These are phyloP conservation scores for Plectrocnemia conspersa DNA, from an alignment of 1,140 invertebrate genomes.

Conservation along the genomic window DNA sequence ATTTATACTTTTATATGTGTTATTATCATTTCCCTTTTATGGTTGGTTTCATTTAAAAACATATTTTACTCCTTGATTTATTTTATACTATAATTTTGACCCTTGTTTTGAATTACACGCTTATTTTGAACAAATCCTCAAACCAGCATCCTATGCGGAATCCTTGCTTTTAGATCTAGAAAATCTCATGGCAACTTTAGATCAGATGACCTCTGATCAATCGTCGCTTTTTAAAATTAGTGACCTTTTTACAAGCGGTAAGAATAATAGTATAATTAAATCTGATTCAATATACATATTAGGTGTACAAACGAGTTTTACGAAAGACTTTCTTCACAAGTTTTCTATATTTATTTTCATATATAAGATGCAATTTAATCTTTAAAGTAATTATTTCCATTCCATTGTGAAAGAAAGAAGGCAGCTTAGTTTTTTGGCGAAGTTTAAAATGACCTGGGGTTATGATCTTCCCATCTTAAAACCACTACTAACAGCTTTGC, in stretches of 20 bases:
- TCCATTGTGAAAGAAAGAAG: no score
- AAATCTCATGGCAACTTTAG: conserved; percentile 53
- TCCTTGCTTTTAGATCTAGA: conserved; percentile 60
- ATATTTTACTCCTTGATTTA: conserved; percentile 21
- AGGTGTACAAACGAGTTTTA: no score
- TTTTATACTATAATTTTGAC: conserved; percentile 4
- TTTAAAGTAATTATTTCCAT: no score
- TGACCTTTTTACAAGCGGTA: conserved; percentile 51
- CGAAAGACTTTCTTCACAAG: no score
- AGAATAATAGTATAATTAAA: conserved; percentile 35
- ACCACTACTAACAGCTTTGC: no score
- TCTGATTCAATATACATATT: no score
- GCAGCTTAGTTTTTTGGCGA: no score
- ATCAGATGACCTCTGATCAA: conserved; percentile 53
- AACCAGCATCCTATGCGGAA: conserved; percentile 56
- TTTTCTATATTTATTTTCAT: no score
- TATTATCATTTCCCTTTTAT: conserved; percentile 29
- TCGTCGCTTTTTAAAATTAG: conserved; percentile 50
- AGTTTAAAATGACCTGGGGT: no score
- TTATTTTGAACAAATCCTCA: neutral
- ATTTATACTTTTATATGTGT: conserved; percentile 19
- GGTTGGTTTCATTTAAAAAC: conserved; percentile 30
- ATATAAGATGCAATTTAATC: no score
- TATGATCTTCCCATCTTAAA: no score
- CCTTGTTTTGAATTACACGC: conserved; percentile 5